Evolutionary conservation across 2,113 vertebrate genomes (phyloP).

Genomic region (Marcusenius ussheri): DNA sequence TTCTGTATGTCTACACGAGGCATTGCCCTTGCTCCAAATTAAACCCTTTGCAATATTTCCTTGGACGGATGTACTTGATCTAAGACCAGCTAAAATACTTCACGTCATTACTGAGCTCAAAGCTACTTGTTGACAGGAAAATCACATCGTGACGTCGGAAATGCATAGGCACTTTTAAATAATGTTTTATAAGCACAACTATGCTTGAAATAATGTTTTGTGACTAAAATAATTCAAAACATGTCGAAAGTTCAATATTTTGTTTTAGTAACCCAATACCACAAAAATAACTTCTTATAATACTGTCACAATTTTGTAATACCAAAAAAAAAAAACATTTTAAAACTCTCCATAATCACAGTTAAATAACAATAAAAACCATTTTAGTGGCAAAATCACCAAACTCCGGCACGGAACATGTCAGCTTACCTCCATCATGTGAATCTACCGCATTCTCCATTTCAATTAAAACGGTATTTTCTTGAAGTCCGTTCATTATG

Average conservation of each 20-base stretch:
- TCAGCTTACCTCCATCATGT: not conserved
- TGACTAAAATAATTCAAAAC: not conserved
- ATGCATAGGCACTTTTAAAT: not conserved
- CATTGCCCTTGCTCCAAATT: not conserved
- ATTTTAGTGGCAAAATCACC: not conserved
- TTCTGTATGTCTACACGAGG: not conserved
- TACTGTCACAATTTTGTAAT: not conserved
- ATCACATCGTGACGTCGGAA: not conserved
- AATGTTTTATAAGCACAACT: not conserved
- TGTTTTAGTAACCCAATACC: not conserved
- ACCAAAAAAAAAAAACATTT: not conserved
- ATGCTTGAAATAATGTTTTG: not conserved
- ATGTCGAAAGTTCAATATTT: not conserved
- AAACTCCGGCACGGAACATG: not conserved
- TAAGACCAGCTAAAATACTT: not conserved
- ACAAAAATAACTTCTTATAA: not conserved
- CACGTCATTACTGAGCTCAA: not conserved
- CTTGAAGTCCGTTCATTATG: not conserved
- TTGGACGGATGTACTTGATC: not conserved
- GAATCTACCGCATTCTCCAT: not conserved
- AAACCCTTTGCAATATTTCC: not conserved
- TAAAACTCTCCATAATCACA: not conserved
- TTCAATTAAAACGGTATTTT: not conserved
- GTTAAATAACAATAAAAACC: not conserved
- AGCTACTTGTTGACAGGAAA: not conserved